These are phyloP conservation scores for Aporrectodea caliginosa DNA, from an alignment of 1,140 invertebrate species.

Conservation along the genomic window DNA sequence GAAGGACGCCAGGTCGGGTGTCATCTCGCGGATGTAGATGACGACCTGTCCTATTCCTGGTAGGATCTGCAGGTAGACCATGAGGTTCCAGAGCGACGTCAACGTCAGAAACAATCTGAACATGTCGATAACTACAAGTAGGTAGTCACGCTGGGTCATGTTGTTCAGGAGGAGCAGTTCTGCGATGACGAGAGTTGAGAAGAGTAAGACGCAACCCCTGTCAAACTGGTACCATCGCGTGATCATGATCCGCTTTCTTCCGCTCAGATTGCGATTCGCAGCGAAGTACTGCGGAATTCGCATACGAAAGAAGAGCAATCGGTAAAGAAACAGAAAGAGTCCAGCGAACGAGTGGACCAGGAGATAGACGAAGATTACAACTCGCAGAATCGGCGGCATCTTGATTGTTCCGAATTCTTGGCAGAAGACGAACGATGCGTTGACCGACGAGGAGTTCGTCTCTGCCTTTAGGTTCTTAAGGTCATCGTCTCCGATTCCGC, in stretches of 20 bases:
- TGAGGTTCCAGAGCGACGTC: background rate
- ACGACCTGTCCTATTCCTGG: background rate
- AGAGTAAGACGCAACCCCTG: background rate
- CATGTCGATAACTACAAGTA: background rate
- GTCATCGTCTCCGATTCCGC: background rate
- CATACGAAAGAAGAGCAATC: background rate
- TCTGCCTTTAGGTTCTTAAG: background rate
- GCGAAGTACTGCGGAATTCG: background rate
- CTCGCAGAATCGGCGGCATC: background rate
- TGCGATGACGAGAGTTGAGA: background rate
- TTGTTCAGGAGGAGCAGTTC: background rate
- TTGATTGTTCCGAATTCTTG: background rate
- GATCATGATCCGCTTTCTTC: background rate
- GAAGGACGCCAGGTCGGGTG: background rate
- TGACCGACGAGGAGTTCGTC: background rate
- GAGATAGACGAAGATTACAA: background rate
- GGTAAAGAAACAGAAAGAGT: background rate
- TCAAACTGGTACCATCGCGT: background rate
- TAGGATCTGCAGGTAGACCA: background rate
- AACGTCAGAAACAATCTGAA: background rate
- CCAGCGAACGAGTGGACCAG: background rate
- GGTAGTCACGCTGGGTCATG: background rate
- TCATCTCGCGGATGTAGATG: background rate
- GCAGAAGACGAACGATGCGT: background rate
- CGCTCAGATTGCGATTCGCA: background rate